Evolutionary conservation across 2,888 invertebrate genomes (phyloP), one percentile per base, ranked within the genome.

Genomic region (Oasisia sp.): DNA sequence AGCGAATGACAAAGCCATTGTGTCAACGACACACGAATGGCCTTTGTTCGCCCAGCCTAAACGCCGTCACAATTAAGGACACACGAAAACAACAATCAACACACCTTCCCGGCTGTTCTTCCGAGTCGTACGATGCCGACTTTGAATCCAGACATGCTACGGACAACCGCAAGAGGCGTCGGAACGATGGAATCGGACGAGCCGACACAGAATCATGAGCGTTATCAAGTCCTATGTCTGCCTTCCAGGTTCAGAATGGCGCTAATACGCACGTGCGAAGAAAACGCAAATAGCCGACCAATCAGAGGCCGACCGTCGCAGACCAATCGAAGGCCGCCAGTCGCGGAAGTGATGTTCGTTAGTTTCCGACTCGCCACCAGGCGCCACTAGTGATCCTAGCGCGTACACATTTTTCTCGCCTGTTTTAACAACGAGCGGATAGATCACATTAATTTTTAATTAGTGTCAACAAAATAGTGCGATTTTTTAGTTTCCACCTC

Each of bases 41-140:
- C 74, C 74, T 74, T 74, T 74, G 74, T 74, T 74, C 74, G 74
- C 2, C 74, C 19, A 74, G 74, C 50, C 38, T 74, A 74, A 74
- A 74, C 19, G 74, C 74, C 14, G 74, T 74, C 74, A 27, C 74
- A 74, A 74, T 74, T 74, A 74, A 74, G 74, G 74, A 74, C 74
- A 74, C 74, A 74, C 74, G 27, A 27, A 74, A 14, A 74, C 74
- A 74, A 74, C 74, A 74, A 50, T 44, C 32, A 32, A 92, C 95
- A 95, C 93, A 97, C 96, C 95, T 97, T 97, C 94, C 97, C 97
- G 74, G 96, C 96, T 5, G 96, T 96, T 93, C 96, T 95, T 58
- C 97, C 97, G 90, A 97, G 95, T 91, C 96, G 95, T 32, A 97
- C 96, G 92, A 97, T 96, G 90, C 97, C 96, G 92, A 96, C 93